phyloP scores from a whole-genome alignment of 2,113 vertebrate genomes.

The Sinocyclocheilus maitianheensis region DNA sequence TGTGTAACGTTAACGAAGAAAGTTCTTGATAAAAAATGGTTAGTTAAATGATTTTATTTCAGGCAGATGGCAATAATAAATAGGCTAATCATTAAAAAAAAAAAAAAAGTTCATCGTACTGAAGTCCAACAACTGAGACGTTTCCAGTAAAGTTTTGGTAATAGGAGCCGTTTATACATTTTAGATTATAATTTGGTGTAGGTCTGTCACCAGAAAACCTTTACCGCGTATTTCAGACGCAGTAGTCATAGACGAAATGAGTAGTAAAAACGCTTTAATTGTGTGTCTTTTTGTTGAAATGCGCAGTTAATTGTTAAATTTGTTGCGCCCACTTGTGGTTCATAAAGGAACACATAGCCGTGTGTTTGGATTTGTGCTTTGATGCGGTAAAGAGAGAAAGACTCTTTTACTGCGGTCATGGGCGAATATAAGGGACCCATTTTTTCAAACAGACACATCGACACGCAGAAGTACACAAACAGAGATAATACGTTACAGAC shows the following conservation, averaged over 20 bases:
- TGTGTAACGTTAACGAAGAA: too few relatives aligned
- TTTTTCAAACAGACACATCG: slow-evolving; percentile 21
- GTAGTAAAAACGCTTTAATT: neutral
- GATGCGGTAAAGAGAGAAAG: neutral
- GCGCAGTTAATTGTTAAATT: neutral
- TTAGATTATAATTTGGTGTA: neutral
- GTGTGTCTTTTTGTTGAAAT: neutral
- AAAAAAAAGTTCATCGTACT: too few relatives aligned
- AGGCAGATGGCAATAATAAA: neutral
- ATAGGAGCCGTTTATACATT: neutral
- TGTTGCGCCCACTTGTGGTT: slow-evolving; percentile 17
- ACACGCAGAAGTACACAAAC: neutral
- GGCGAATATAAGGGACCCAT: neutral
- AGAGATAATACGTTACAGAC: neutral
- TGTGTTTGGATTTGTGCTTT: slow-evolving; percentile 16
- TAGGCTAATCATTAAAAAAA: too few relatives aligned
- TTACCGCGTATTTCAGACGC: neutral
- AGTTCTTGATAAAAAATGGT: too few relatives aligned
- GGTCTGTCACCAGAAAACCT: neutral
- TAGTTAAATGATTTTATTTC: neutral
- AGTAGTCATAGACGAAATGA: neutral
- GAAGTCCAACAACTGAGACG: too few relatives aligned
- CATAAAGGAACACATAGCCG: slow-evolving; percentile 2
- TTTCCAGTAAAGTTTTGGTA: neutral
- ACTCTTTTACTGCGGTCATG: neutral